phyloP scores from a whole-genome alignment of 1,140 invertebrate species.

The Metaphire vulgaris region DNA sequence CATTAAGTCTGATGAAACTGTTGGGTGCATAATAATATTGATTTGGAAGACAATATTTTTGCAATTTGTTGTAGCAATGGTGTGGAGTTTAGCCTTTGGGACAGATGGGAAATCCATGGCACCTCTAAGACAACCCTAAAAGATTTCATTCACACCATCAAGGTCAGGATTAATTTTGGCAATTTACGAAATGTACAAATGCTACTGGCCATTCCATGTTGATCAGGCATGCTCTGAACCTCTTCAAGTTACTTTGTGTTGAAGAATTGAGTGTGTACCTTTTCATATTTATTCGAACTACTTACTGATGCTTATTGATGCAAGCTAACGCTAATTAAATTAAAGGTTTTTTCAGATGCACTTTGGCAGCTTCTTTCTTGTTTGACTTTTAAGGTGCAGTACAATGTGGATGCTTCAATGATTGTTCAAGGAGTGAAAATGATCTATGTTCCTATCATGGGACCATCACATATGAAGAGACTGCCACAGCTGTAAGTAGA shows the following conservation, averaged over 20 bases:
- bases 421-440: conserved; percentile 49
- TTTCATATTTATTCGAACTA: too few species aligned
- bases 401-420: conserved; percentile 40
- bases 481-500: conserved; percentile 52
- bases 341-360: background rate
- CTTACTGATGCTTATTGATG: too few species aligned
- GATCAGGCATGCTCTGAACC: too few species aligned
- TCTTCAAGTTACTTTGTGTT: too few species aligned
- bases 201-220: too few species aligned
- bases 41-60: too few species aligned
- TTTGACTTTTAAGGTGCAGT: conserved; percentile 39
- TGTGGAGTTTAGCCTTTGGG: conserved; percentile 47
- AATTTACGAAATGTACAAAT: background rate
- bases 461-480: conserved; percentile 43
- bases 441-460: conserved; percentile 49
- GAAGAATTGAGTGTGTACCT: too few species aligned
- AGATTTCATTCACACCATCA: conserved; percentile 46
- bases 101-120: conserved; percentile 49
- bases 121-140: conserved; percentile 44
- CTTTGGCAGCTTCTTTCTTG: too few species aligned
- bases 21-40: too few species aligned
- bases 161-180: conserved; percentile 35
- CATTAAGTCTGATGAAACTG: too few species aligned
- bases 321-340: background rate
- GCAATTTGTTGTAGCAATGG: conserved; percentile 44